Conservation (phyloP, 1,140 invertebrate genomes). For the Drosophila erecta region DNA sequence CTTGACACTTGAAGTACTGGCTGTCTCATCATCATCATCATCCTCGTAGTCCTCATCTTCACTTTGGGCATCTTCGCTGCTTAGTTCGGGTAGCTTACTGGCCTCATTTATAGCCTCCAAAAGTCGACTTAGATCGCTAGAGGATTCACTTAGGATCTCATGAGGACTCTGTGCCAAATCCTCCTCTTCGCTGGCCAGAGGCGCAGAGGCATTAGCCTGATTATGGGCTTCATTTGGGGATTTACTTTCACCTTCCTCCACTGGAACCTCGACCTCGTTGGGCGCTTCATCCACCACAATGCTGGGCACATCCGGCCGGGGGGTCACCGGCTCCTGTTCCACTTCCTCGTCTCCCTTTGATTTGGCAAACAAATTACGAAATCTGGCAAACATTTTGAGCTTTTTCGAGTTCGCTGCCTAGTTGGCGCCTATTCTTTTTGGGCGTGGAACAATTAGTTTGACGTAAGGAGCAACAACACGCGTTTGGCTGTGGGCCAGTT, state of each 20-base stretch:
- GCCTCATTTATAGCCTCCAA: constrained; percentile 58
- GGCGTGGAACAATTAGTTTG: constrained; percentile 51
- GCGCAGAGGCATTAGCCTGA: constrained; percentile 24
- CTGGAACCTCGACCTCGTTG: neutral
- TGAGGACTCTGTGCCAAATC: constrained; percentile 29
- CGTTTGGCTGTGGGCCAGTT: constrained; percentile 69
- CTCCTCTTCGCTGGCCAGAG: constrained; percentile 63
- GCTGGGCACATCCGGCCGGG: constrained; percentile 41
- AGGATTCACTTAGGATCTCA: constrained; percentile 46
- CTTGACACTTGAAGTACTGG: constrained; percentile 63
- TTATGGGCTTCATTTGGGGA: constrained; percentile 7
- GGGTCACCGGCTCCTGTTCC: neutral
- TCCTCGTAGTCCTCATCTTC: constrained; percentile 31
- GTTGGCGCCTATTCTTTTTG: constrained; percentile 20
- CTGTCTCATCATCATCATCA: constrained; percentile 67
- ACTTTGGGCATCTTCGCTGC: constrained; percentile 48
- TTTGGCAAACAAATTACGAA: constrained; percentile 81
- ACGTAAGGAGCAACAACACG: constrained; percentile 69
- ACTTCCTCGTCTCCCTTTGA: constrained; percentile 54
- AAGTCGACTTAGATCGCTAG: constrained; percentile 52
- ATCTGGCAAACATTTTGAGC: constrained; percentile 74
- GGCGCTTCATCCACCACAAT: constrained; percentile 59
- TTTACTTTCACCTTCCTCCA: constrained; percentile 10
- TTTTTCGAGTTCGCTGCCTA: neutral
- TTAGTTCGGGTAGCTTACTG: constrained; percentile 50